phyloP scores from a whole-genome alignment of 2,888 invertebrate genomes.

The Platycheirus albimanus region DNA sequence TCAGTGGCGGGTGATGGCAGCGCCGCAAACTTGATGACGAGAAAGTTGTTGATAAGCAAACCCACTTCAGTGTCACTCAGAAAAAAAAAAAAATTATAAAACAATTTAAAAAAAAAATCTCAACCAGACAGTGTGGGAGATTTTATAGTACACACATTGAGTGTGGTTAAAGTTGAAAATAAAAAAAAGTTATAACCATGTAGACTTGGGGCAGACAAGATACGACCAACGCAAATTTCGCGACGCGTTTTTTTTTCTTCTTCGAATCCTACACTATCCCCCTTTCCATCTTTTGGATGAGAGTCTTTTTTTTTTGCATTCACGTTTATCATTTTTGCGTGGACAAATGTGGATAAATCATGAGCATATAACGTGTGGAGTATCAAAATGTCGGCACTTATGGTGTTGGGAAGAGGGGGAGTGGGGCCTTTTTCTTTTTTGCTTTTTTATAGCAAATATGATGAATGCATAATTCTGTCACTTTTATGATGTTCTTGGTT shows the following conservation, averaged over 20 bases:
- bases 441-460: constrained; percentile 26
- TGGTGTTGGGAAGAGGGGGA: neutral
- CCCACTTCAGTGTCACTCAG: constrained; percentile 56
- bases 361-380: constrained; percentile 44
- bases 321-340: constrained; percentile 44
- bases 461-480: constrained; percentile 63
- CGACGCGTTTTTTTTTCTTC: constrained; percentile 4
- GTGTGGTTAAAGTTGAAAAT: constrained; percentile 30
- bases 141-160: constrained; percentile 30
- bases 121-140: constrained; percentile 70
- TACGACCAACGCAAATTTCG: constrained; percentile 67
- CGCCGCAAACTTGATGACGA: constrained; percentile 24
- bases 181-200: constrained; percentile 41
- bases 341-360: constrained; percentile 70
- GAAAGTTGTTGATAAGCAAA: constrained; percentile 56
- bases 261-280: constrained; percentile 24
- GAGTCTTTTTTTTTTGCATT: constrained; percentile 47
- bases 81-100: no score
- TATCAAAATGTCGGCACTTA: constrained; percentile 65
- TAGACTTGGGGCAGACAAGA: constrained; percentile 64
- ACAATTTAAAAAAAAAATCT: constrained; percentile 23
- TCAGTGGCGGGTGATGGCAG: constrained; percentile 5
- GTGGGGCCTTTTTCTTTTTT: neutral
- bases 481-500: constrained; percentile 38
- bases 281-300: constrained; percentile 15